Conservation (phyloP, 2,113 vertebrate genomes). For the Megaptera novaeangliae region DNA sequence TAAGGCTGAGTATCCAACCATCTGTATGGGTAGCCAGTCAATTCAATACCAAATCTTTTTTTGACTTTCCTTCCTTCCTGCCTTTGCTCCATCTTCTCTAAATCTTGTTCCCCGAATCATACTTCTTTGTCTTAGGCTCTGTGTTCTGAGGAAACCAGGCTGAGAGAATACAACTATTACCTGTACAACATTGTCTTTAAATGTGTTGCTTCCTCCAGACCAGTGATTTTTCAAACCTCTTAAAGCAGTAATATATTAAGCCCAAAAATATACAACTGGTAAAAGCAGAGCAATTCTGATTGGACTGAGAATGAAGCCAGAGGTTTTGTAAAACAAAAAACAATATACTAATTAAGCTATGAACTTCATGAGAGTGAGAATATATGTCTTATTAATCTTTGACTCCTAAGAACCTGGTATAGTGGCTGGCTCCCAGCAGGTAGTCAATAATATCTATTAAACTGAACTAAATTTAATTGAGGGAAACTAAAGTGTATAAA, state of each 20-base stretch:
- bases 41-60: background rate
- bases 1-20: background rate
- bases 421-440: background rate
- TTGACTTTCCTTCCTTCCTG: background rate
- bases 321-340: background rate
- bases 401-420: background rate
- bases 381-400: conserved; percentile 28
- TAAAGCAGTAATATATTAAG: conserved; percentile 1
- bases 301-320: background rate
- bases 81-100: background rate
- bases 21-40: background rate
- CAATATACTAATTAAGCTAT: background rate
- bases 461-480: background rate
- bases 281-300: conserved; percentile 9
- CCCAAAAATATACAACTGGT: background rate
- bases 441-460: background rate
- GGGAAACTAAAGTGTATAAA: background rate
- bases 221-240: background rate
- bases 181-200: background rate
- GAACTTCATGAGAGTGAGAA: conserved; percentile 1
- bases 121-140: background rate
- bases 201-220: background rate
- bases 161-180: background rate
- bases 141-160: background rate
- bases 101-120: background rate